A percentile compares a stretch with the other conserved stretches of the same genome.
Conservation (phyloP, 2,113 vertebrate genomes). For the Leiothrix lutea region DNA sequence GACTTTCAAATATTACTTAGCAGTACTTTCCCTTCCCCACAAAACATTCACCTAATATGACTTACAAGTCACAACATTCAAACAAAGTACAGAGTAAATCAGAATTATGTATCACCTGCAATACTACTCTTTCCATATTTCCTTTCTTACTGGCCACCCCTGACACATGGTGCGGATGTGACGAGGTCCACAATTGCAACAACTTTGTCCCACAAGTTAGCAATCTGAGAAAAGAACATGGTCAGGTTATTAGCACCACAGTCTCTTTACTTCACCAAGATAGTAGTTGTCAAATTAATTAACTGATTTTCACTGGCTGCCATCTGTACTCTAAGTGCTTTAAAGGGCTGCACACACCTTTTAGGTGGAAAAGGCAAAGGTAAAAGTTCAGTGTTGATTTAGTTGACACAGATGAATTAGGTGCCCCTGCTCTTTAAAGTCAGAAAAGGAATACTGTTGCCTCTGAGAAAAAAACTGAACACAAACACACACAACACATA, state of each 20-base stretch:
- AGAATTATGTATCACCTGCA: constrained; percentile 82
- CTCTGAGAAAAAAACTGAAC: neutral
- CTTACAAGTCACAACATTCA: neutral
- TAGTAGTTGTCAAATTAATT: neutral
- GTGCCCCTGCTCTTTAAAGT: neutral
- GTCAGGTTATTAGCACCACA: neutral
- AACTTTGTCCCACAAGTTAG: constrained; percentile 87
- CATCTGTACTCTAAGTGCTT: neutral
- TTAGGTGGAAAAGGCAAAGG: neutral
- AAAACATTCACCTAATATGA: neutral
- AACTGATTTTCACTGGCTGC: neutral
- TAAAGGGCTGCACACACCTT: neutral
- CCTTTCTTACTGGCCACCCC: constrained; percentile 74
- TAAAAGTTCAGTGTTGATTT: neutral
- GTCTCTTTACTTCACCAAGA: neutral
- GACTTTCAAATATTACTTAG: neutral
- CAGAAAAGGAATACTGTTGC: neutral
- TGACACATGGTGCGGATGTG: constrained; percentile 60
- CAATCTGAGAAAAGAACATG: constrained; percentile 68
- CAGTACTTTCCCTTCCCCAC: neutral
- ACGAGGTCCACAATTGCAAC: constrained; percentile 86
- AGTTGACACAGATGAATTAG: neutral
- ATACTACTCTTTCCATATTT: constrained; percentile 82
- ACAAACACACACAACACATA: neutral
- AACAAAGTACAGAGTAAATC: neutral